These are phyloP conservation scores for Drosophila setifemur DNA, from an alignment of 1,140 invertebrate species.

Conservation along the genomic window DNA sequence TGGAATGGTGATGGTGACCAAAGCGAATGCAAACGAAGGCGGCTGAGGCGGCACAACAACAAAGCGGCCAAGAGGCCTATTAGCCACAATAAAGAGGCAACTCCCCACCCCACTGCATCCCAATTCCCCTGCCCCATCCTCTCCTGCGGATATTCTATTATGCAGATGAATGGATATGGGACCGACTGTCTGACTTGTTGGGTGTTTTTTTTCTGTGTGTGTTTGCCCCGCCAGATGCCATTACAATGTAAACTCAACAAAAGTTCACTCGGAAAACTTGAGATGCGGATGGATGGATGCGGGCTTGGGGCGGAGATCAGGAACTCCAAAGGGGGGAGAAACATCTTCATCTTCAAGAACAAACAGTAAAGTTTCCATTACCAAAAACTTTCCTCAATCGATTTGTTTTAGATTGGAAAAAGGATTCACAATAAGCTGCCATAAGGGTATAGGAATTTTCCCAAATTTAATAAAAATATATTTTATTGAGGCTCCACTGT, in stretches of 20 bases:
- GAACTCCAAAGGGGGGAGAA: constrained; percentile 26
- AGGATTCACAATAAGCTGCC: no score
- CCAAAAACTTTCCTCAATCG: no score
- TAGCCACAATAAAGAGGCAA: constrained; percentile 78
- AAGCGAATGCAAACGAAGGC: constrained; percentile 50
- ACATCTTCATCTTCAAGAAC: constrained; percentile 41
- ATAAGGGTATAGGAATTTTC: no score
- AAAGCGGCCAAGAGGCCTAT: constrained; percentile 72
- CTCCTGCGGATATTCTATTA: constrained; percentile 61
- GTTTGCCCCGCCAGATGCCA: constrained; percentile 74
- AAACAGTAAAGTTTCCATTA: no score
- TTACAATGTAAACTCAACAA: constrained; percentile 80
- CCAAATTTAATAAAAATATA: no score
- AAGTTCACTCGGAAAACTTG: constrained; percentile 72
- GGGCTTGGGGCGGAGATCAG: not conserved
- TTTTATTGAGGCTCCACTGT: no score
- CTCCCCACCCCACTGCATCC: not conserved
- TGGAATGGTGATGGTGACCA: constrained; percentile 30
- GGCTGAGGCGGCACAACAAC: constrained; percentile 68
- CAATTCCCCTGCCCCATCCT: not conserved
- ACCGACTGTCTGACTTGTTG: constrained; percentile 21
- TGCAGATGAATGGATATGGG: constrained; percentile 69
- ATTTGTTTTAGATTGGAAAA: no score
- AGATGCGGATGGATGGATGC: constrained; percentile 44
- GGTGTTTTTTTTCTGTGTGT: constrained; percentile 44